Evolutionary conservation across 2,888 invertebrate genomes (phyloP).

Genomic region (Nemotelus pantherinus): DNA sequence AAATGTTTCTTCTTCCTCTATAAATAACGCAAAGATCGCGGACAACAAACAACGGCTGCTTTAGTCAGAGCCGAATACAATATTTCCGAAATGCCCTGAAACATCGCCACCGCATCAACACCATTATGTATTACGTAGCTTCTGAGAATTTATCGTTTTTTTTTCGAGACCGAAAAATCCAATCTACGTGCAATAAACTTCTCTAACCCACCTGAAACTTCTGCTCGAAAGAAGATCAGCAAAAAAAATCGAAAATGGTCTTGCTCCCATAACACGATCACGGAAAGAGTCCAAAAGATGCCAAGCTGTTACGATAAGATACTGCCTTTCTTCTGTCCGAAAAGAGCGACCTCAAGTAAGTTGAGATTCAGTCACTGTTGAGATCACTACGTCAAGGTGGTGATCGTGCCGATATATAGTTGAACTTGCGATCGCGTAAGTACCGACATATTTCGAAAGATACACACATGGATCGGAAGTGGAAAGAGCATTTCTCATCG

Average conservation of each 20-base stretch:
- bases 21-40: constrained; percentile 19
- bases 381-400: constrained; percentile 1
- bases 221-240: not conserved
- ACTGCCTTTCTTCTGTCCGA: not conserved
- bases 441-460: constrained; percentile 1
- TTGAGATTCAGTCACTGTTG: not conserved
- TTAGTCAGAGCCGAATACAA: too few species aligned
- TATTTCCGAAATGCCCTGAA: not conserved
- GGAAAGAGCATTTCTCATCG: constrained; percentile 16
- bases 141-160: too few species aligned
- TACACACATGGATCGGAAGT: constrained; percentile 37
- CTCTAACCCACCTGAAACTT: not conserved
- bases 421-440: not conserved
- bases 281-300: constrained; percentile 8
- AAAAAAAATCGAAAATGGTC: not conserved
- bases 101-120: constrained; percentile 2
- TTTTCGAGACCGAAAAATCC: too few species aligned
- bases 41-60: not conserved
- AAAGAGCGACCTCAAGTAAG: not conserved
- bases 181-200: not conserved
- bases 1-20: constrained; percentile 27
- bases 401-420: constrained; percentile 7
- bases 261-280: not conserved
- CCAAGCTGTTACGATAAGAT: constrained; percentile 15
- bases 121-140: too few species aligned